Evolutionary conservation across 2,797 vertebrate genomes (phyloP).

Genomic region (Myotis daubentonii): DNA sequence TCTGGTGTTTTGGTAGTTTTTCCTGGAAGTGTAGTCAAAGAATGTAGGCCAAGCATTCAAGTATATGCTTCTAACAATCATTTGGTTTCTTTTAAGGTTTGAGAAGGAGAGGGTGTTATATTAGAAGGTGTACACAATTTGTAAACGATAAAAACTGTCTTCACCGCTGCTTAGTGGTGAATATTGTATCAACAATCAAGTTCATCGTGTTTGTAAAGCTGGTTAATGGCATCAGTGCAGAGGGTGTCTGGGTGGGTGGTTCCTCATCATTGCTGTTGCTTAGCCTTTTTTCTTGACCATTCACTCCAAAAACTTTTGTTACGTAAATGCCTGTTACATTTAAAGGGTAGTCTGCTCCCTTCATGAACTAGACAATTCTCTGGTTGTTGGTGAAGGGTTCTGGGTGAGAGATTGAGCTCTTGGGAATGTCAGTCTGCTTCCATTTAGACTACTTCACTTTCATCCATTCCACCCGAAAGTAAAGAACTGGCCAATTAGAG

Average conservation of each 20-base stretch:
- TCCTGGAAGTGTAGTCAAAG: neutral
- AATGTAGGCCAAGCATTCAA: neutral
- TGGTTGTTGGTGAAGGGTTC: neutral
- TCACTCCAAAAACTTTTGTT: neutral
- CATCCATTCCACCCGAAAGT: neutral
- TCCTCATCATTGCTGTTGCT: neutral
- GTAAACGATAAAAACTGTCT: neutral
- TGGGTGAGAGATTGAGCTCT: neutral
- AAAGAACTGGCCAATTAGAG: neutral
- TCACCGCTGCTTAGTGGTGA: neutral
- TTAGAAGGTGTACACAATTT: neutral
- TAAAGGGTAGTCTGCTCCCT: neutral
- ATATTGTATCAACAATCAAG: neutral
- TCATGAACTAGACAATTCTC: neutral
- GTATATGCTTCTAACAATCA: neutral
- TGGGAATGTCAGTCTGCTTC: neutral
- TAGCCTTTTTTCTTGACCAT: neutral
- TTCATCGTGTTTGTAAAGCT: neutral
- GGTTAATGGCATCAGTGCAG: neutral
- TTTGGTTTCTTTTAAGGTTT: slow-evolving; percentile 16
- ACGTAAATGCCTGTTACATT: neutral
- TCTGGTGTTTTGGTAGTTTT: neutral
- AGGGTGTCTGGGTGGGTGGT: neutral
- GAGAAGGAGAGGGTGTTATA: neutral
- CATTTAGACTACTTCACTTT: neutral